Conservation (phyloP, 2,888 invertebrate species). For the Rhagonycha lutea region DNA sequence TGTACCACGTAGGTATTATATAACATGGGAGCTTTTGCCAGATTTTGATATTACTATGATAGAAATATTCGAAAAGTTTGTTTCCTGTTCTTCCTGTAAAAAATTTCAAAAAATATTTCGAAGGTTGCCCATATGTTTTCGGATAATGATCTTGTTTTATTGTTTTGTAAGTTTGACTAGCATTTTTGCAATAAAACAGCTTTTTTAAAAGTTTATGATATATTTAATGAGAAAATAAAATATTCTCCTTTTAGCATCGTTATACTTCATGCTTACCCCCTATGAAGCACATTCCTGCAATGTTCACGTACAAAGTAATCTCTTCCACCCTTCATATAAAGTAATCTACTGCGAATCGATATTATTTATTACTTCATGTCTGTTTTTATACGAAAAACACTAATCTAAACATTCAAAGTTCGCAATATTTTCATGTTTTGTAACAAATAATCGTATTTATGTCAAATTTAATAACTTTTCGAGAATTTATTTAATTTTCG, state of each 20-base stretch:
- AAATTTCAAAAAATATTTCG: neutral
- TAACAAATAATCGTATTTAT: constrained; percentile 27
- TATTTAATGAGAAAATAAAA: constrained; percentile 10
- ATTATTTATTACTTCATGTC: constrained; percentile 38
- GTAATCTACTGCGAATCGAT: constrained; percentile 29
- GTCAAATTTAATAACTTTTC: neutral
- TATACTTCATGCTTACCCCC: constrained; percentile 21
- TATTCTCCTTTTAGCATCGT: constrained; percentile 8
- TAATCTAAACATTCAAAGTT: constrained; percentile 34
- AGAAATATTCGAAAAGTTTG: neutral
- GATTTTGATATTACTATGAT: neutral
- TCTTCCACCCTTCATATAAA: constrained; percentile 10
- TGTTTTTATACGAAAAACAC: constrained; percentile 36
- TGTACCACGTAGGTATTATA: neutral
- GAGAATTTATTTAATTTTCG: neutral
- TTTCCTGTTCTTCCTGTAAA: neutral
- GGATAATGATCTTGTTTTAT: neutral
- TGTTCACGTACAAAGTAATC: constrained; percentile 8
- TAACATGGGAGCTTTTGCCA: neutral
- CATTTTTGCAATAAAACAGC: neutral
- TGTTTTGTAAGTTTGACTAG: neutral
- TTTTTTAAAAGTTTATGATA: neutral
- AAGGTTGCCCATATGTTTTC: neutral
- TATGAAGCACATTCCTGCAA: constrained; percentile 24
- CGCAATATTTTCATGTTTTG: neutral